A percentile compares a stretch with the other conserved stretches of the same genome.
phyloP scores from a whole-genome alignment of 2,113 vertebrate species.

The Pitta sordida region DNA sequence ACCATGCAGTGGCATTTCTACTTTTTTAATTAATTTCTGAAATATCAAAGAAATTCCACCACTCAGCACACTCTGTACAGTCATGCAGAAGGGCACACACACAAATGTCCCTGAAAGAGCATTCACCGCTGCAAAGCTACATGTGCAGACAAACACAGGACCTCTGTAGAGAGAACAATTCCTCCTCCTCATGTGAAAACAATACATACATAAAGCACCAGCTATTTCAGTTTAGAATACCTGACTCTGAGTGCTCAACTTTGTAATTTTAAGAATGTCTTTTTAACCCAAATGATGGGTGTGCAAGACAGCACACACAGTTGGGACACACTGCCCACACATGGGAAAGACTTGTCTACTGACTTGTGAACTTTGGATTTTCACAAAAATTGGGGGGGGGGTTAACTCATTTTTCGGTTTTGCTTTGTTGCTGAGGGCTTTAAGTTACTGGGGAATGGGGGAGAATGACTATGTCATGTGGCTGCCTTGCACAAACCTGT shows the following conservation, averaged over 20 bases:
- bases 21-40: neutral
- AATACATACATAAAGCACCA: neutral
- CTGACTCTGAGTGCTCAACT: neutral
- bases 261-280: neutral
- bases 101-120: neutral
- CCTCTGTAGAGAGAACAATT: neutral
- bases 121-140: neutral
- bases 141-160: neutral
- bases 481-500: neutral
- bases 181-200: neutral
- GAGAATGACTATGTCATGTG: accelerated
- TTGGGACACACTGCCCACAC: neutral
- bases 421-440: neutral
- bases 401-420: neutral
- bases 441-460: neutral
- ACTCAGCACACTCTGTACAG: neutral
- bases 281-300: neutral
- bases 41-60: neutral
- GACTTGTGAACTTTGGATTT: neutral
- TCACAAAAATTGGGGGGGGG: neutral
- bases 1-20: neutral
- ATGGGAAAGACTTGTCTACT: neutral
- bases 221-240: neutral
- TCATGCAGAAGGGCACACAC: neutral
- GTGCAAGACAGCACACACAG: neutral